Evolutionary conservation across 2,797 vertebrate genomes (phyloP).

Genomic region (Salarias fasciatus): DNA sequence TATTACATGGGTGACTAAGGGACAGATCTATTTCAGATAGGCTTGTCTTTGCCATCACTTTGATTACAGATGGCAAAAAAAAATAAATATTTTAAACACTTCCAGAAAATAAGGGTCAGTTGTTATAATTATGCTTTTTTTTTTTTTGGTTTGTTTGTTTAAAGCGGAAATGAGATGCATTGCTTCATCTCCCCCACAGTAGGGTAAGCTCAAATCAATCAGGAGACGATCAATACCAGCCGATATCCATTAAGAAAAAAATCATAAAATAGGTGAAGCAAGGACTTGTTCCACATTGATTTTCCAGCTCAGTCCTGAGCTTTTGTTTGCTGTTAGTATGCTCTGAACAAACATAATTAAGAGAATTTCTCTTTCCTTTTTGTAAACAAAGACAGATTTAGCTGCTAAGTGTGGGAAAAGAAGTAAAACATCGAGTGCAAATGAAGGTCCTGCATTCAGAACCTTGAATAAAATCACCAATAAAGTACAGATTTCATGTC

Average conservation of each 20-base stretch:
- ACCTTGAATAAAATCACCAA: too few species aligned
- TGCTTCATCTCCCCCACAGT: background rate
- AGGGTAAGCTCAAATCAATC: slow-evolving; percentile 7
- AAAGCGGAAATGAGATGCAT: slow-evolving; percentile 1
- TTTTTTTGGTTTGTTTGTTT: too few species aligned
- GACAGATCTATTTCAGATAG: slow-evolving; percentile 32
- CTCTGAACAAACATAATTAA: background rate
- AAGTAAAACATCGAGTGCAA: too few species aligned
- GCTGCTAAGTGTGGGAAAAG: background rate
- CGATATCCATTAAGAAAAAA: slow-evolving; percentile 9
- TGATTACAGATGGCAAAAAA: slow-evolving; percentile 16
- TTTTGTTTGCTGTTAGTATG: background rate
- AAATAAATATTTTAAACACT: background rate
- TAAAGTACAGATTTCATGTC: too few species aligned
- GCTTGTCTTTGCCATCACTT: slow-evolving; percentile 9
- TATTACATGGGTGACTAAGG: slow-evolving; percentile 19
- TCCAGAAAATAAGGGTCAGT: too few species aligned
- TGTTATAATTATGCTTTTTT: background rate
- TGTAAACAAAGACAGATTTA: background rate
- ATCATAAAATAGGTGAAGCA: slow-evolving; percentile 24
- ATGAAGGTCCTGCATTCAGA: too few species aligned
- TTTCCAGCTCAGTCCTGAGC: background rate
- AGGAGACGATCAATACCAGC: slow-evolving; percentile 13
- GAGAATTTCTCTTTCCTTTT: background rate
- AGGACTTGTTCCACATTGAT: slow-evolving; percentile 14